Evolutionary conservation across 2,797 vertebrate genomes (phyloP), one percentile per base, ranked within the genome.

Genomic region (Aldrovandia affinis): DNA sequence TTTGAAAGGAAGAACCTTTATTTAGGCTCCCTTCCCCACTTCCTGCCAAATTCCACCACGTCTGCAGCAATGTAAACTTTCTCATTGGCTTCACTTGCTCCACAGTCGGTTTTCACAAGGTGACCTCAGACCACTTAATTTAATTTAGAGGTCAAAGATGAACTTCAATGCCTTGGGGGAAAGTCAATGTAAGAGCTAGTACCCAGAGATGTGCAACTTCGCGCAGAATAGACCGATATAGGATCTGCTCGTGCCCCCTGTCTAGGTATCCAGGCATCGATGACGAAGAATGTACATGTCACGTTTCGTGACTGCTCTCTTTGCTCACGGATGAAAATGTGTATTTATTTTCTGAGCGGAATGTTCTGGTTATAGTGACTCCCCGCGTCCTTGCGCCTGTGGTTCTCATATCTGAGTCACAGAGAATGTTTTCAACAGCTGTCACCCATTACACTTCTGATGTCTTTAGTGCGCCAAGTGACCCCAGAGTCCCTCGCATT

Each of bases 31-130:
- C 54, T 59, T n/a, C 33, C 14, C 33, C 22, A 81, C 79, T 36
- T 81, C 79, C 79, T 57, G 79, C 55, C 52, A 39, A 36, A 81
- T 81, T 59, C 79, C 79, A 25, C 22, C 20, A 8, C 22, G 8
- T 75, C 70, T 75, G 70, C 70, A 59, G 55, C 30, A 36, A 81
- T 59, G 52, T 81, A 81, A 81, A 81, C 79, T 57, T 59, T 81
- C 79, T 81, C 79, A 57, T n/a, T 39, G 36, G 30, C 55, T 59
- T 57, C 52, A 30, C 20, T 61, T 25, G 20, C 33, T 57, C 15
- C 79, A 1, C 33, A 20, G 52, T 36, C 18, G 8, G 33, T 44
- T 75, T 75, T 75, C 42, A 44, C 39, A 75, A 47, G 39, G 5
- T 25, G 70, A 75, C 70, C 70, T 75, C 12, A 1, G 70, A n/a